Evolutionary conservation across 2,888 invertebrate genomes (phyloP).

Genomic region (Agapetus fuscipes): DNA sequence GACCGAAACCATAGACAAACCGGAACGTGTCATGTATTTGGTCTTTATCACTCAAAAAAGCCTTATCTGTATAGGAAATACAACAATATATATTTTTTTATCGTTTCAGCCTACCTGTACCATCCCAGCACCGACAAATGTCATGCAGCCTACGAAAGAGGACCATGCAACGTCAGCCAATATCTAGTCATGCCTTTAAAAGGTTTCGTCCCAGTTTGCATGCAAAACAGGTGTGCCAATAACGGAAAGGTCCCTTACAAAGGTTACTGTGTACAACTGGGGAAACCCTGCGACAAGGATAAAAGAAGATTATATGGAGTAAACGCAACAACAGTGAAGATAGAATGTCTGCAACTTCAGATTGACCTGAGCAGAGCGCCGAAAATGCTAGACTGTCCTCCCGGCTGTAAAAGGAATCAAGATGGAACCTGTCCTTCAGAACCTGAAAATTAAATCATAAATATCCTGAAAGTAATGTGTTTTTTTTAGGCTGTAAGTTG

Average conservation of each 20-base stretch:
- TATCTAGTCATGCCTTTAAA: constrained; percentile 45
- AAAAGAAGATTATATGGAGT: constrained; percentile 44
- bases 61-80: too few species aligned
- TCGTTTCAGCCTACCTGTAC: constrained; percentile 46
- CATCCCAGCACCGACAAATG: constrained; percentile 52
- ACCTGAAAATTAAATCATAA: constrained; percentile 11
- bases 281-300: constrained; percentile 35
- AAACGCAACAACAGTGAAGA: constrained; percentile 46
- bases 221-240: constrained; percentile 47
- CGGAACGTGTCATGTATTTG: too few species aligned
- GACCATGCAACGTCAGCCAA: constrained; percentile 49
- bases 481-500: neutral
- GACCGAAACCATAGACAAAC: too few species aligned
- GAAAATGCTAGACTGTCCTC: constrained; percentile 25
- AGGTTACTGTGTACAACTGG: constrained; percentile 27
- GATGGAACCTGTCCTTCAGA: constrained; percentile 27
- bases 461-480: constrained; percentile 6
- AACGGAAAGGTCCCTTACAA: constrained; percentile 39
- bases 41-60: too few species aligned
- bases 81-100: neutral
- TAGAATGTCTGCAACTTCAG: constrained; percentile 43
- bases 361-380: neutral
- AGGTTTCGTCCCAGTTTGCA: constrained; percentile 49
- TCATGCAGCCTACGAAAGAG: constrained; percentile 51
- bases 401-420: constrained; percentile 32